A percentile compares a stretch with the other conserved stretches of the same genome.
These are phyloP conservation scores for Phyllostomus hastatus DNA, from an alignment of 2,113 vertebrate genomes.

Conservation along the genomic window DNA sequence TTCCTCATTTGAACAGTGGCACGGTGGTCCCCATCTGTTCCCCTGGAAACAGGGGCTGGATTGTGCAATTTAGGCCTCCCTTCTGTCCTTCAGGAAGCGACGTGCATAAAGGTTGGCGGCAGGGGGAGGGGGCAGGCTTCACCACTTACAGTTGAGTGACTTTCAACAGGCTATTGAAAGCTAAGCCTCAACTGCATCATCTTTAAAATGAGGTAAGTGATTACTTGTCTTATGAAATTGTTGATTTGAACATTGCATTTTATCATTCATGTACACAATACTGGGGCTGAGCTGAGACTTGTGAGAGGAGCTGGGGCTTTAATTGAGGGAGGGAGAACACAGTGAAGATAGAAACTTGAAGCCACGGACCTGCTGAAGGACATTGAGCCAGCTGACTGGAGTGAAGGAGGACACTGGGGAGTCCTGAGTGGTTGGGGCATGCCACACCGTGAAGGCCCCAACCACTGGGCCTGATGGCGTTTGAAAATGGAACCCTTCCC, in stretches of 20 bases:
- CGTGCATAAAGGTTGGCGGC: accelerated
- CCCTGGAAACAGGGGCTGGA: background rate
- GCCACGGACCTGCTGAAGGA: background rate
- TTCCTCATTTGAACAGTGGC: background rate
- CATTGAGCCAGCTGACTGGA: background rate
- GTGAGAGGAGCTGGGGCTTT: background rate
- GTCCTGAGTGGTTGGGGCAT: background rate
- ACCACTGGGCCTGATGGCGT: background rate
- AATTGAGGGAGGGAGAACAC: background rate
- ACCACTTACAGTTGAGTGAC: background rate
- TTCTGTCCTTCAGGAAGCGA: background rate
- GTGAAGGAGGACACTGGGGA: accelerated
- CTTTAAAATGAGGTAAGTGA: background rate
- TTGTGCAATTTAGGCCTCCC: background rate
- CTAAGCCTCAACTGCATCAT: background rate
- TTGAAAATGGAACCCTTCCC: background rate
- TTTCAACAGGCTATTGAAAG: background rate
- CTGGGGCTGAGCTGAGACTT: background rate
- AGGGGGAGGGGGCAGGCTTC: background rate
- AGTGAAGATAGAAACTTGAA: background rate
- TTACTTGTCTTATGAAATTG: background rate
- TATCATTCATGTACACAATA: background rate
- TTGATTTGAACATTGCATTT: background rate
- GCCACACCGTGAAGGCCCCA: accelerated
- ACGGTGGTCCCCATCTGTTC: too few relatives aligned